These are phyloP conservation scores for Podarcis raffonei DNA, from an alignment of 2,113 vertebrate genomes.

Conservation along the genomic window DNA sequence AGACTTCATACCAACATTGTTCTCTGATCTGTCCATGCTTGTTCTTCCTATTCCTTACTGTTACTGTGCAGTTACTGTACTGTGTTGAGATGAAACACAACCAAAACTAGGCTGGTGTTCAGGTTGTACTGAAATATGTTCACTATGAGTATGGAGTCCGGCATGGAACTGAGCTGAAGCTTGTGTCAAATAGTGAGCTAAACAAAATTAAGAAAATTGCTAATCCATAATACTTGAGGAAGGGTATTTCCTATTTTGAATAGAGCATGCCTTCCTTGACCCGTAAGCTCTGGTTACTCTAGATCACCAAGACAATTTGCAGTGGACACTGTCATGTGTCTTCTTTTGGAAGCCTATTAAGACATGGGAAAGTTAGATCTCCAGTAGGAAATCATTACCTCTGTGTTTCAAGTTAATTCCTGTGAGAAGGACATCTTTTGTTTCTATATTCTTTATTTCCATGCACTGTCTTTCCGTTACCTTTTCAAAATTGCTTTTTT, in stretches of 20 bases:
- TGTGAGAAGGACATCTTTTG: background rate
- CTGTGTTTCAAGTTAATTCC: background rate
- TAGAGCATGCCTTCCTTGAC: background rate
- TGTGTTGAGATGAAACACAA: background rate
- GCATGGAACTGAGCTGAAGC: background rate
- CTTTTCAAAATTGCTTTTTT: background rate
- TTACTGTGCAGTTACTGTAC: background rate
- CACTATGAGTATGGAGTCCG: background rate
- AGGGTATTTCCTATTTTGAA: background rate
- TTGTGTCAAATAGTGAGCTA: background rate
- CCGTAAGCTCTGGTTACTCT: background rate
- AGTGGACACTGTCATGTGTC: background rate
- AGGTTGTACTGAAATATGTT: background rate
- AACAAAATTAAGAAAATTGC: background rate
- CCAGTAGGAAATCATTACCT: background rate
- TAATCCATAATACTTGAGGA: too few relatives aligned
- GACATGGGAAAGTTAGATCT: background rate
- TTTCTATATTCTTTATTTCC: background rate
- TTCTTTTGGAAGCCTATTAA: background rate
- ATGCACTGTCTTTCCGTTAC: background rate
- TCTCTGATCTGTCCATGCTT: background rate
- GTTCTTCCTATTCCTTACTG: background rate
- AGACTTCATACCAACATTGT: background rate
- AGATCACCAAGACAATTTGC: too few relatives aligned
- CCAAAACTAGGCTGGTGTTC: background rate